Percentiles rank a stretch among this genome's conserved stretches.
phyloP scores from a whole-genome alignment of 1,140 invertebrate genomes.

The Galleria mellonella region DNA sequence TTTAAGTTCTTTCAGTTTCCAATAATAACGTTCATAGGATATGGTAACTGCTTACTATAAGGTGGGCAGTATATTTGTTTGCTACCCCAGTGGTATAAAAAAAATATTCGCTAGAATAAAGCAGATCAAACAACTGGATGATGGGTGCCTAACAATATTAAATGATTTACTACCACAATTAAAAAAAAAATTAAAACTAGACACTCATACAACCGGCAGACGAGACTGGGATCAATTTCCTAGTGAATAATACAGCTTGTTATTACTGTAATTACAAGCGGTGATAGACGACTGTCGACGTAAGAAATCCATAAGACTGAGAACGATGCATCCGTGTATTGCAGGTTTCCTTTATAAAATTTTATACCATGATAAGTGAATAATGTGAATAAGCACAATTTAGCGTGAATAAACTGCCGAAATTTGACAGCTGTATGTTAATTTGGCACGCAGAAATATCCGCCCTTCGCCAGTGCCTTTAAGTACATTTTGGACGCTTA shows the following conservation, averaged over 20 bases:
- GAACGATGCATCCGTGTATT: neutral
- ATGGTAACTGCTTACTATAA: too few relatives aligned
- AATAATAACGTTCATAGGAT: too few relatives aligned
- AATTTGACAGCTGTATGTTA: slow-evolving; percentile 1
- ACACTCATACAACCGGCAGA: slow-evolving; percentile 1
- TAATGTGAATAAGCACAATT: slow-evolving; percentile 1
- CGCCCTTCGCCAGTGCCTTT: neutral
- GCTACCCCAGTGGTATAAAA: too few relatives aligned
- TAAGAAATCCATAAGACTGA: slow-evolving; percentile 1
- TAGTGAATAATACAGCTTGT: slow-evolving; percentile 15
- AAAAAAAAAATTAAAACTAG: too few relatives aligned
- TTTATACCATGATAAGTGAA: neutral
- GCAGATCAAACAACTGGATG: too few relatives aligned
- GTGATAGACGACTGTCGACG: slow-evolving; percentile 11
- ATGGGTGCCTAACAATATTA: too few relatives aligned
- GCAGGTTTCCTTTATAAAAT: too few relatives aligned
- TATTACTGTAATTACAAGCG: slow-evolving; percentile 19
- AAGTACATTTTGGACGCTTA: too few relatives aligned
- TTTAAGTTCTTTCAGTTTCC: too few relatives aligned
- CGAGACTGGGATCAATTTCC: slow-evolving; percentile 15
- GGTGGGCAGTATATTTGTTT: too few relatives aligned
- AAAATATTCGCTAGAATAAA: too few relatives aligned
- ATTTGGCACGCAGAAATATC: neutral
- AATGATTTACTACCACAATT: too few relatives aligned
- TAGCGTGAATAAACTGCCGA: neutral